Conservation (phyloP, 1,140 invertebrate genomes). For the Carcinoscorpius rotundicauda region DNA sequence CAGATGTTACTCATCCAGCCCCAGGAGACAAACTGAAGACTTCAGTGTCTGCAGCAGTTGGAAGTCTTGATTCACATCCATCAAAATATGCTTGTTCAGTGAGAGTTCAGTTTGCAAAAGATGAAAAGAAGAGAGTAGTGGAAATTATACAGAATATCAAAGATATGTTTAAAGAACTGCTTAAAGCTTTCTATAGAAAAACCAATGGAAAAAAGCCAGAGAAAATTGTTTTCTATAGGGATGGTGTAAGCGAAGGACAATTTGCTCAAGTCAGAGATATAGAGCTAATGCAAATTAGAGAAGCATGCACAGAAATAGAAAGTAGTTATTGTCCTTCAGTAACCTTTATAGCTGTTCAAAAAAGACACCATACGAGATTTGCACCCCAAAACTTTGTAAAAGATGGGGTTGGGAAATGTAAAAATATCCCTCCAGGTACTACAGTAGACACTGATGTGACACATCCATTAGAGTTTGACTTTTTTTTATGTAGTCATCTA, state of each 20-base stretch:
- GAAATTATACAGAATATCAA: constrained; percentile 42
- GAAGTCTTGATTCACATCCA: constrained; percentile 14
- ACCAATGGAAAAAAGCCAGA: constrained; percentile 24
- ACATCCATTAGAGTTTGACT: constrained; percentile 67
- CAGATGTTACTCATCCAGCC: constrained; percentile 76
- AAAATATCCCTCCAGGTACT: constrained; percentile 71
- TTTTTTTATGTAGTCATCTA: constrained; percentile 58
- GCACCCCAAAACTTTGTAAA: constrained; percentile 17
- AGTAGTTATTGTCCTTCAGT: constrained; percentile 13
- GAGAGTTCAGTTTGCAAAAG: constrained; percentile 13
- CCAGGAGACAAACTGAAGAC: constrained; percentile 51
- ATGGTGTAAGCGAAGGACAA: constrained; percentile 38
- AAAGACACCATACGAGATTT: constrained; percentile 20
- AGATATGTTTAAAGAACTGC: constrained; percentile 48
- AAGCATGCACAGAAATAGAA: constrained; percentile 6
- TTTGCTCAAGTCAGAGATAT: constrained; percentile 29
- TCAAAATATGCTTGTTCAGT: constrained; percentile 16
- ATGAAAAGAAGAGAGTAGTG: constrained; percentile 6
- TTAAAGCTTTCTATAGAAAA: constrained; percentile 26
- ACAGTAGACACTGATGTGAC: constrained; percentile 67
- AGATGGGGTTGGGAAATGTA: constrained; percentile 26
- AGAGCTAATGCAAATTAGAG: constrained; percentile 20
- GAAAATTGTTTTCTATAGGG: constrained; percentile 35
- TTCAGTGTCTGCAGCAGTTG: constrained; percentile 62
- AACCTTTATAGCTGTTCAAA: constrained; percentile 25